Evolutionary conservation across 2,797 vertebrate species (phyloP).

Genomic region (Eremophila alpestris): DNA sequence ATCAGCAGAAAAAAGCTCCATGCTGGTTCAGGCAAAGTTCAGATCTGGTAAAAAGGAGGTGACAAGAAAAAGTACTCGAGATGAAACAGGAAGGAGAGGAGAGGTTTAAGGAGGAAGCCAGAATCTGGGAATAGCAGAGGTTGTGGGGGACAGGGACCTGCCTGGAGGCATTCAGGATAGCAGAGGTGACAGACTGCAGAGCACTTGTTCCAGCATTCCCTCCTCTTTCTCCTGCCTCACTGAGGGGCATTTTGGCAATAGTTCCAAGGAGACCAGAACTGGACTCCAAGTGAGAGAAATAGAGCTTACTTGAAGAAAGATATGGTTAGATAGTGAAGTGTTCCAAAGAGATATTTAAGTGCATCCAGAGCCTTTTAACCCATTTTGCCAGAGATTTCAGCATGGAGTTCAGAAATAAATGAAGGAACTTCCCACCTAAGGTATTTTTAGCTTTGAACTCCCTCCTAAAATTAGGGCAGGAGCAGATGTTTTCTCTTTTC

Average conservation of each 20-base stretch:
- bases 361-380: not conserved
- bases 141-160: not conserved
- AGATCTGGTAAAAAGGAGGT: not conserved
- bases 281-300: not conserved
- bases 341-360: not conserved
- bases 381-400: not conserved
- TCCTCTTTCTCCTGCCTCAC: not conserved
- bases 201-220: not conserved
- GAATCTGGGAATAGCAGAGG: not conserved
- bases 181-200: not conserved
- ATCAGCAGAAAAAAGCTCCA: not conserved
- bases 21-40: not conserved
- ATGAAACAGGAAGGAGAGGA: not conserved
- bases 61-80: not conserved
- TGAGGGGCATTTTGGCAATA: not conserved
- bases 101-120: not conserved
- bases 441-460: constrained; percentile 23
- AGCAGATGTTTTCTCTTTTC: constrained; percentile 3
- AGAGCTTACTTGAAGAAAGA: not conserved
- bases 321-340: not conserved
- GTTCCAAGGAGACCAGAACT: not conserved
- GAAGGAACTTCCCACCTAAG: not conserved
- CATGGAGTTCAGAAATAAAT: not conserved
- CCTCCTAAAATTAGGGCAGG: not conserved
- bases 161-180: not conserved